phyloP scores from a whole-genome alignment of 2,888 invertebrate genomes.

The Gastracanthus pulcherrimus region DNA sequence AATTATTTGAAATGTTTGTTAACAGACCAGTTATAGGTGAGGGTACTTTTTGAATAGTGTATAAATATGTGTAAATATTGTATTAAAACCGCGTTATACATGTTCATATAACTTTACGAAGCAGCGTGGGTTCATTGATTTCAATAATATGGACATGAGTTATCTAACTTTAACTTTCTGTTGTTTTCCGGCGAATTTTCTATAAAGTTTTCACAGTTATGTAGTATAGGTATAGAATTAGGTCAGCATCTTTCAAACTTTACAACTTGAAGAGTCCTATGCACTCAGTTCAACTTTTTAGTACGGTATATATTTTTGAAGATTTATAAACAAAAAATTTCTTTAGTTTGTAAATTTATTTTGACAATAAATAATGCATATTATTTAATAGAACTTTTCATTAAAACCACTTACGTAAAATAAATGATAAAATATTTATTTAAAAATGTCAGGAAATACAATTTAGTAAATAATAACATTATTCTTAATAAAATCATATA shows the following conservation, averaged over 20 bases:
- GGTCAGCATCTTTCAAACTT: conserved; percentile 43
- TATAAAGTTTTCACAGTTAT: conserved; percentile 18
- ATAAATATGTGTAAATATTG: no score
- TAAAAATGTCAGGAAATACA: no score
- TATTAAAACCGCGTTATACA: no score
- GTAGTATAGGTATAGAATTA: neutral
- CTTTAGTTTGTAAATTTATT: neutral
- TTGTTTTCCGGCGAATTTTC: conserved; percentile 35
- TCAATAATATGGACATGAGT: conserved; percentile 26
- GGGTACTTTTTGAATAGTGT: no score
- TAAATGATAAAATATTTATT: no score
- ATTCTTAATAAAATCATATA: no score
- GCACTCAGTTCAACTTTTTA: conserved; percentile 6
- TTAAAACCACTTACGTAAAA: no score
- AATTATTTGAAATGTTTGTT: no score
- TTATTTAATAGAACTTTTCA: no score
- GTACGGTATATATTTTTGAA: neutral
- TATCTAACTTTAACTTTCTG: conserved; percentile 29
- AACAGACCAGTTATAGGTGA: no score
- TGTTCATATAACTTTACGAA: conserved; percentile 6
- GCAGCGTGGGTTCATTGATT: conserved; percentile 34
- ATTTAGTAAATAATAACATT: no score
- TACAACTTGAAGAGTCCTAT: conserved; percentile 4
- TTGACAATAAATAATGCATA: neutral
- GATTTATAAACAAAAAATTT: neutral